Evolutionary conservation across 2,888 invertebrate genomes (phyloP), one percentile per base, ranked within the genome.

Genomic region (Leptinotarsa rubiginosa): DNA sequence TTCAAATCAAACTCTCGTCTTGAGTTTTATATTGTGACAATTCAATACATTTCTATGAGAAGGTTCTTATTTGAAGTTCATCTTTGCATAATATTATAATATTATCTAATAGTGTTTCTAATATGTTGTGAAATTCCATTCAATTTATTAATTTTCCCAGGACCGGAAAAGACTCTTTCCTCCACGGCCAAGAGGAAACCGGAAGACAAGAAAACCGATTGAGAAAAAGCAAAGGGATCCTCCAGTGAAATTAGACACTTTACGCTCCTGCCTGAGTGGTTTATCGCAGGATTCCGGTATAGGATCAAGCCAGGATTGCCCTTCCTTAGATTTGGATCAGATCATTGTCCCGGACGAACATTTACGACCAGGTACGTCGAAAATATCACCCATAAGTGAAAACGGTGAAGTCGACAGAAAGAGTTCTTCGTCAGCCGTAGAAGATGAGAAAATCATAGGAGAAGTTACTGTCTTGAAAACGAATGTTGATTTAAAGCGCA

Each of bases 121-220:
- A 41, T 41, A 41, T 41, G 2, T 41, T 10, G 41, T 41, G 12
- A 41, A 41, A 41, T 41, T 41, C 0, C 10, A 2, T 41, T 12
- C 41, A 41, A 41, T 41, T 41, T 41, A 41, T 12, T 67, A n/a
- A 80, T 77, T 78, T 79, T 74, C 75, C 77, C 89, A 93, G 93
- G 90, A 91, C 81, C 90, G 93, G 84, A 93, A 93, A 87, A 91
- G 89, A 82, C 91, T 91, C 85, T 93, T 92, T 88, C 93, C 93
- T 47, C 93, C 93, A 69, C 89, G 92, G 70, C 93, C 93, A 87
- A 80, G 89, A 88, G 79, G 85, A 78, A 79, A 79, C 73, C 78
- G 75, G 75, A 84, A 81, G 71, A 49, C 71, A 66, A 78, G 79
- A 65, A 83, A 62, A 31, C 25, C 25, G 2, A n/a, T 62, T 31